Evolutionary conservation across 2,888 invertebrate species (phyloP).

Genomic region (Phanerotoma sp.): DNA sequence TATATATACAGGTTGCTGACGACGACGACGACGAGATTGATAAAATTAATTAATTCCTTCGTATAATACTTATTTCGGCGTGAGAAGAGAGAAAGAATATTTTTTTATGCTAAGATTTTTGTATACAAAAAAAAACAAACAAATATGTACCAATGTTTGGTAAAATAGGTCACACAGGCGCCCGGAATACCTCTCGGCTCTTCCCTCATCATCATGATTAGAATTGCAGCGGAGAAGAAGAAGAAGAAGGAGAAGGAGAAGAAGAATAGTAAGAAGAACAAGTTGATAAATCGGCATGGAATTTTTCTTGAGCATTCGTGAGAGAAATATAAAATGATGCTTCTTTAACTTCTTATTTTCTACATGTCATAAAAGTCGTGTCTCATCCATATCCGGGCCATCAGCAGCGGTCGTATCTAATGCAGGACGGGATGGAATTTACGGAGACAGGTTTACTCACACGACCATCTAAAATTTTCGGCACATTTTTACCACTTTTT

Average conservation of each 20-base stretch:
- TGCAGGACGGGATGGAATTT: conserved; percentile 25
- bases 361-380: background rate
- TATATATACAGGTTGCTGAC: conserved; percentile 1
- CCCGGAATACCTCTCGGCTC: conserved; percentile 40
- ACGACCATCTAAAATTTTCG: conserved; percentile 32
- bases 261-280: conserved; percentile 10
- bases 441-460: conserved; percentile 13
- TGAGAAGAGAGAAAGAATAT: conserved; percentile 17
- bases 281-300: background rate
- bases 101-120: conserved; percentile 16
- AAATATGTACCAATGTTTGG: conserved; percentile 52
- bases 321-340: conserved; percentile 1
- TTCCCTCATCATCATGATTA: background rate
- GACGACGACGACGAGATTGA: conserved; percentile 11
- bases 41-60: conserved; percentile 33
- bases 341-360: background rate
- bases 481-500: conserved; percentile 63
- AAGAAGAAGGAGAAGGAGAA: conserved; percentile 6
- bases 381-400: conserved; percentile 37
- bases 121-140: conserved; percentile 37
- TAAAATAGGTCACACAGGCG: conserved; percentile 51
- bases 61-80: too few relatives aligned
- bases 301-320: conserved; percentile 8
- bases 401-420: conserved; percentile 40
- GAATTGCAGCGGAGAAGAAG: conserved; percentile 8